Percentiles rank a stretch among this genome's conserved stretches.
phyloP scores from a whole-genome alignment of 1,140 invertebrate genomes.

The Bombus sibiricus region DNA sequence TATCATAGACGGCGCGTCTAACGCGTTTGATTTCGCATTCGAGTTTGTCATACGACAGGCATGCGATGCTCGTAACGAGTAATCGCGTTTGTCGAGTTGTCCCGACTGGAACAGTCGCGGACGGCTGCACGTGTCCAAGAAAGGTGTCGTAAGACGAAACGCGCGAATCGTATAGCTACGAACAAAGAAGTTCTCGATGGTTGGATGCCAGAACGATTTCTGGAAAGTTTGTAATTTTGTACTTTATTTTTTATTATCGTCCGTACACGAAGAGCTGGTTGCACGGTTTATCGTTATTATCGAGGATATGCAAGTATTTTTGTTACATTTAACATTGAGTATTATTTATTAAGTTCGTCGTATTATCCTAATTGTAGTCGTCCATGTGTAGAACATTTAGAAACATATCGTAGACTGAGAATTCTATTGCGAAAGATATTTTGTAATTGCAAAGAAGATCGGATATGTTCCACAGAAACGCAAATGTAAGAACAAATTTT shows the following conservation, averaged over 20 bases:
- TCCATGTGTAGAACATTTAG: too few relatives aligned
- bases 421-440: too few relatives aligned
- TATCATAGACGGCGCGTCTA: neutral
- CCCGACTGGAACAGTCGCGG: neutral
- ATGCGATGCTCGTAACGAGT: slow-evolving; percentile 13
- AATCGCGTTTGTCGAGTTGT: slow-evolving; percentile 12
- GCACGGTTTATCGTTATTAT: too few relatives aligned
- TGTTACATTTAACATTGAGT: too few relatives aligned
- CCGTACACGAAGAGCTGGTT: neutral
- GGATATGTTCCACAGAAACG: too few relatives aligned
- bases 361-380: too few relatives aligned
- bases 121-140: slow-evolving; percentile 9
- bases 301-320: too few relatives aligned
- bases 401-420: too few relatives aligned
- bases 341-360: too few relatives aligned
- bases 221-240: neutral
- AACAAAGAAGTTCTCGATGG: neutral
- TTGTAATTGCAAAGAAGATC: too few relatives aligned
- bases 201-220: neutral
- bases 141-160: slow-evolving; percentile 18
- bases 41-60: slow-evolving; percentile 9
- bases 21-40: neutral
- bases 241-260: neutral
- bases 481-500: too few relatives aligned
- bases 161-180: neutral